These are phyloP conservation scores for Odontomachus brunneus DNA, from an alignment of 1,140 invertebrate genomes.

Conservation along the genomic window DNA sequence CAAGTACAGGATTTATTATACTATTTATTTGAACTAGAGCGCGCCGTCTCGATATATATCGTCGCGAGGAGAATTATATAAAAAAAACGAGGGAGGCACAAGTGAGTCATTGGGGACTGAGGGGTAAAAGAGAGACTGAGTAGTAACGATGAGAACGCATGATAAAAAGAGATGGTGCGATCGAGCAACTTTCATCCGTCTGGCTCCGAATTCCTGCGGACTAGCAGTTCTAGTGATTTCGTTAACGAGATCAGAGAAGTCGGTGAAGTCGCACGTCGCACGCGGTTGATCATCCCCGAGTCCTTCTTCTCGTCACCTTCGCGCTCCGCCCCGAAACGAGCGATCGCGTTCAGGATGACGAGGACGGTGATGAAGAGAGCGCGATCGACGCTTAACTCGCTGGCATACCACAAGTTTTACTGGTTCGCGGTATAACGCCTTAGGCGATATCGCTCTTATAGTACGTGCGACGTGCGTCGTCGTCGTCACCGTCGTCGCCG, in stretches of 20 bases:
- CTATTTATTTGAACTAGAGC: not conserved
- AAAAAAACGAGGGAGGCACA: not conserved
- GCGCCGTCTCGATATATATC: not conserved
- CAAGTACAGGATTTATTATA: no score
- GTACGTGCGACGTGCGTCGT: slow-evolving; percentile 69
- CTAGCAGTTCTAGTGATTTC: slow-evolving; percentile 29
- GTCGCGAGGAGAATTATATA: not conserved
- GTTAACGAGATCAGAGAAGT: no score
- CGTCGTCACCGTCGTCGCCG: not conserved
- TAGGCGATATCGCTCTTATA: slow-evolving; percentile 81
- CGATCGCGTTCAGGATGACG: slow-evolving; percentile 1
- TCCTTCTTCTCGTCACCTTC: slow-evolving; percentile 56
- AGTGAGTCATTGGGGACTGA: not conserved
- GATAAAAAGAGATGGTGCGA: not conserved
- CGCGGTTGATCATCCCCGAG: slow-evolving; percentile 38
- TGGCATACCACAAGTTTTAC: slow-evolving; percentile 83
- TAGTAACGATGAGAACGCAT: not conserved
- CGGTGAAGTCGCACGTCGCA: slow-evolving; percentile 6
- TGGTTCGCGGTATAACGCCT: slow-evolving; percentile 84
- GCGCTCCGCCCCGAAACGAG: slow-evolving; percentile 12
- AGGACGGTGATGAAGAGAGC: slow-evolving; percentile 47
- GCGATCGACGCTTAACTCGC: slow-evolving; percentile 75
- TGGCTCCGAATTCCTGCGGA: slow-evolving; percentile 3
- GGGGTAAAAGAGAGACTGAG: not conserved
- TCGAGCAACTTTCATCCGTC: not conserved